Base-by-base conservation (phyloP, 2,797 vertebrate species). In the Takifugu rubripes region DNA sequence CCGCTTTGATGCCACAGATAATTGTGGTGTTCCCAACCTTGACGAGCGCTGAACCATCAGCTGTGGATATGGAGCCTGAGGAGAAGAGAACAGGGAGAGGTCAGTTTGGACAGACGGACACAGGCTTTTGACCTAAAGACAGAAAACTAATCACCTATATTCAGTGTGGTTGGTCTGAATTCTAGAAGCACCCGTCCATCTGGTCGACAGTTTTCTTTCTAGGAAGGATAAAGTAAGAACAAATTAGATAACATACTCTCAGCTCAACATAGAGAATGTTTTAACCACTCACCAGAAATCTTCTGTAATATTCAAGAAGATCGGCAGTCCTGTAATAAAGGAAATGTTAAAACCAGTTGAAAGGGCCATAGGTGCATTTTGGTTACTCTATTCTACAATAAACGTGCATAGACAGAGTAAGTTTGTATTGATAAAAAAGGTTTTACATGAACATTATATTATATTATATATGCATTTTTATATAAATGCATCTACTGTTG, bases 141-240 rank as follows among this genome's bases (percentile, higher is more conserved):
- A 21, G 21, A 21, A 21, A 21, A 21, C 21, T 21, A 21, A 21
- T 93, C 76, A 94, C 97, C 96, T 72, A 96, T 92, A 75, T 99
- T 98, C 55, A 99, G 84, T 16, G 96, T 98, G 21, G 96, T 99
- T 55, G 93, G 90, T 87, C 96, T 91, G 87, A 97, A 99, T 74
- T 98, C 94, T 54, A 89, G 91, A 69, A 99, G 82, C 59, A 95
- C 95, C 58, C 97, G 91, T 75, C 97, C 97, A 87, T 99, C 95
- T 0, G 96, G 93, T 43, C 96, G 92, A 75, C 96, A 99, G 84
- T 96, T 98, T 82, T 98, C 94, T 87, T 96, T 98, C 95, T 99
- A 21, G 17, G 11, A 4, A 21, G 21, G 3, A 10, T 6, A 10
- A 48, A 5, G 17, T 11, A 7, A 44, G 6, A 44, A 16, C 8